Conservation (phyloP, 2,797 vertebrate species). For the Melanogrammus aeglefinus region DNA sequence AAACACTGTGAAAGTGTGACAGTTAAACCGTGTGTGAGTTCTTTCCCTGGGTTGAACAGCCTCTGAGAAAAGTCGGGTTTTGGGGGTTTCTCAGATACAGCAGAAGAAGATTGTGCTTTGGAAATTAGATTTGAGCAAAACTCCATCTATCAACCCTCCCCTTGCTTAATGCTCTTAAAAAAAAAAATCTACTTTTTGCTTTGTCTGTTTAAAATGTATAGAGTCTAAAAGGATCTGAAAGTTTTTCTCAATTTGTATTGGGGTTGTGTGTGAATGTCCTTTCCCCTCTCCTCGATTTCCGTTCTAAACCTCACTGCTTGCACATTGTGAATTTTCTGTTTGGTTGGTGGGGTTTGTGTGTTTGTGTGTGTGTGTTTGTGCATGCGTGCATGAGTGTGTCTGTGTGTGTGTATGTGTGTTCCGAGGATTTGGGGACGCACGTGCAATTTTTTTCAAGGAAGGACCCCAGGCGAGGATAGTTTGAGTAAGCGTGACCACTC, state of each 20-base stretch:
- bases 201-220: not conserved
- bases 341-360: constrained; percentile 12
- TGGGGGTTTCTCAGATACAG: not conserved
- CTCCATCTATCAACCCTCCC: not conserved
- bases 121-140: not conserved
- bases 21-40: not conserved
- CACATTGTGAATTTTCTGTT: constrained; percentile 53
- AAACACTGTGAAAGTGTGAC: not conserved
- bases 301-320: constrained; percentile 61
- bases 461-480: constrained; percentile 11
- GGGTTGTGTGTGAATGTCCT: constrained; percentile 63
- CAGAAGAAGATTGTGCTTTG: not conserved
- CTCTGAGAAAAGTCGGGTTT: constrained; percentile 25
- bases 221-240: constrained; percentile 31
- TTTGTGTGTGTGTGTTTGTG: not conserved
- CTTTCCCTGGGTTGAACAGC: constrained; percentile 26
- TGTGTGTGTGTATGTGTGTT: constrained; percentile 1
- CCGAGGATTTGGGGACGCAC: constrained; percentile 21
- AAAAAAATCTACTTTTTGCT: constrained; percentile 21
- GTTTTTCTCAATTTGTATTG: constrained; percentile 39
- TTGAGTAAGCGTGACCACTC: constrained; percentile 50
- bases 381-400: not conserved
- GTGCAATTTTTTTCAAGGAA: constrained; percentile 32
- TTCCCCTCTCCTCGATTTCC: constrained; percentile 47
- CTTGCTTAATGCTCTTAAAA: constrained; percentile 13